phyloP scores from a whole-genome alignment of 1,140 invertebrate species.

The Eriocheir sinensis region DNA sequence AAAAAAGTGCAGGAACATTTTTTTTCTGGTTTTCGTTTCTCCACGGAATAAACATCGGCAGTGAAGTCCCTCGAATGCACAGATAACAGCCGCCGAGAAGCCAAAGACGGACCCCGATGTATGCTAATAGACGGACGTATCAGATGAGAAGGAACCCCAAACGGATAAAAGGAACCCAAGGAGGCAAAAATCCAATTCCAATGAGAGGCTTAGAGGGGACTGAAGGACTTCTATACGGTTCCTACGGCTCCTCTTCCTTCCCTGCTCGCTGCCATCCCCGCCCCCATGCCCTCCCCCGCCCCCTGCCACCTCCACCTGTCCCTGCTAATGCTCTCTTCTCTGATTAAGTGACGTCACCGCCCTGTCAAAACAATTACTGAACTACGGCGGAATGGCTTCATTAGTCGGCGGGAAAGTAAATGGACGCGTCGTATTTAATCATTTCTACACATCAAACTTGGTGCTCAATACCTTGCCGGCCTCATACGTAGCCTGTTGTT shows the following conservation, averaged over 20 bases:
- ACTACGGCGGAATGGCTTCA: neutral
- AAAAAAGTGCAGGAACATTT: too few relatives aligned
- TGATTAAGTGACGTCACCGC: neutral
- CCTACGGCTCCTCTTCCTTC: neutral
- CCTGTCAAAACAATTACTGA: slow-evolving; percentile 1
- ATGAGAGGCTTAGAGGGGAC: neutral
- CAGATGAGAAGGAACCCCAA: neutral
- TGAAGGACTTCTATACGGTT: too few relatives aligned
- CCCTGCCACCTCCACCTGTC: too few relatives aligned
- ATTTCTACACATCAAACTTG: neutral
- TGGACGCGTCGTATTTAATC: neutral
- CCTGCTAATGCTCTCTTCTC: neutral
- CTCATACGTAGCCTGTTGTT: too few relatives aligned
- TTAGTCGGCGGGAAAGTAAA: neutral
- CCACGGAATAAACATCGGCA: too few relatives aligned
- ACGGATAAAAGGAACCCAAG: neutral
- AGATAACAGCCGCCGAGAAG: too few relatives aligned
- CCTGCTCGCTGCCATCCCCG: neutral
- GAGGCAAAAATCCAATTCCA: neutral
- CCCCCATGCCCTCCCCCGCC: neutral
- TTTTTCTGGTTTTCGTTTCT: too few relatives aligned
- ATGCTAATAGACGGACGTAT: neutral
- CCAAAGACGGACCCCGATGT: neutral
- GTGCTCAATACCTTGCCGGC: neutral
- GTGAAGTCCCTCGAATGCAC: too few relatives aligned